Percentiles rank a stretch among this genome's conserved stretches.
These are phyloP conservation scores for Saguinus imperator DNA, from an alignment of 2,113 vertebrate species.

Conservation along the genomic window DNA sequence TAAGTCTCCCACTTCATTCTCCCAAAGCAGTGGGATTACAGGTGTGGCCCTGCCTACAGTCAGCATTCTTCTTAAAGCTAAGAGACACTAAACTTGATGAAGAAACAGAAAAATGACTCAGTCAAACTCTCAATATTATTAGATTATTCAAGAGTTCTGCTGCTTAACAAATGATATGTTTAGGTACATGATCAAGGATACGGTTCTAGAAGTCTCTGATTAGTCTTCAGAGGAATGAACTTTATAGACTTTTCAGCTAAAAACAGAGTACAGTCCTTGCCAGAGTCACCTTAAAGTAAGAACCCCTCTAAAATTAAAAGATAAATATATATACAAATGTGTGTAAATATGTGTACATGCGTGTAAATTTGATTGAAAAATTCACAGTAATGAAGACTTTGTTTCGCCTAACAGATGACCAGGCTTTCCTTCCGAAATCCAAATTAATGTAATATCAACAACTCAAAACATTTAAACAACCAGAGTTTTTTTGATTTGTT, in stretches of 20 bases:
- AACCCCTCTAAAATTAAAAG: constrained; percentile 19
- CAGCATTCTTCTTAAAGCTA: neutral
- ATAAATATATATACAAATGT: neutral
- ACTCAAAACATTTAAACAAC: constrained; percentile 23
- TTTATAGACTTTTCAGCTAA: constrained; percentile 13
- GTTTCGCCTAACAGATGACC: neutral
- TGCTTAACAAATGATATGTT: neutral
- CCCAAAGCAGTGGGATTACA: neutral
- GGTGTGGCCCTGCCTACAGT: neutral
- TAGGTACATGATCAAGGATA: neutral
- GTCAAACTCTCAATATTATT: neutral
- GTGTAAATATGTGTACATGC: neutral
- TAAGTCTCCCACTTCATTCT: neutral
- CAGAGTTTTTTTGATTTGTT: neutral
- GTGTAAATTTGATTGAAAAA: constrained; percentile 26
- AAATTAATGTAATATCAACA: constrained; percentile 27
- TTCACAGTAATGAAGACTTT: constrained; percentile 19
- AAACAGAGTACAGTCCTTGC: neutral
- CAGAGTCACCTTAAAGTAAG: constrained; percentile 32
- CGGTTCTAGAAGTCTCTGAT: neutral
- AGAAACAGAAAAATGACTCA: neutral
- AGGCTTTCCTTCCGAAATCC: neutral
- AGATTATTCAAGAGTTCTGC: neutral
- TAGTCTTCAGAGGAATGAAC: neutral
- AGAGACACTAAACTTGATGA: neutral